Base-by-base conservation (phyloP, 2,888 invertebrate species). In the Acrobasis consociella region DNA sequence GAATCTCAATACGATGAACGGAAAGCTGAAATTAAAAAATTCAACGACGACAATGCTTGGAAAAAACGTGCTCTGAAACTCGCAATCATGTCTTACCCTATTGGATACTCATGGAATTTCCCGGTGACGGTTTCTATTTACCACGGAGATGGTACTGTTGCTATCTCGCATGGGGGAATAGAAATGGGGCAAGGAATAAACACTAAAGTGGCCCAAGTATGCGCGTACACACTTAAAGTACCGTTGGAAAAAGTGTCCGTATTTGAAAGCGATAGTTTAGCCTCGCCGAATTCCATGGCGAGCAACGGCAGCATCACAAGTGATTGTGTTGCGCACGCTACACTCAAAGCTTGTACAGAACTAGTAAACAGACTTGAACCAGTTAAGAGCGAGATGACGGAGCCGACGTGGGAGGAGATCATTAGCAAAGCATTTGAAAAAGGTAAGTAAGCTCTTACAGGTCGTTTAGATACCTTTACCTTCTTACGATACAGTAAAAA, bases 101-200 rank as follows among this genome's bases (percentile, higher is more conserved):
- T 95, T 22, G 76, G 1, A 0, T 89, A 93, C 63, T 86, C 77
- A 5, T 94, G 94, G 31, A 93, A 93, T 60, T 95, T 85, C 66
- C 86, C 94, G 42, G 93, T 94, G 0, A 89, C 93, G 13, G 93
- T 96, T 46, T 93, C 95, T 0, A 93, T 97, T 62, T 96, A 94
- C 77, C 94, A 94, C 59, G 90, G 91, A 0, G 95, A 96, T 78
- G 96, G 95, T 0, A 94, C 94, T 0, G 94, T 97, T 0, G 86
- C 94, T 0, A 89, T 97, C 58, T 85, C 94, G 0, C 96, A 96
- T 69, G 95, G 94, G 0, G 96, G 95, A 0, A 91, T 95, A 22
- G 96, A 96, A 83, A 94, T 95, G 89, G 97, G 97, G 0, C 97
- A 97, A 83, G 97, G 97, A 0, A 94, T 97, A 58, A 95, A 94